Percentiles rank a stretch among this genome's conserved stretches.
Conservation (phyloP, 1,140 invertebrate species). For the Orius insidiosus region DNA sequence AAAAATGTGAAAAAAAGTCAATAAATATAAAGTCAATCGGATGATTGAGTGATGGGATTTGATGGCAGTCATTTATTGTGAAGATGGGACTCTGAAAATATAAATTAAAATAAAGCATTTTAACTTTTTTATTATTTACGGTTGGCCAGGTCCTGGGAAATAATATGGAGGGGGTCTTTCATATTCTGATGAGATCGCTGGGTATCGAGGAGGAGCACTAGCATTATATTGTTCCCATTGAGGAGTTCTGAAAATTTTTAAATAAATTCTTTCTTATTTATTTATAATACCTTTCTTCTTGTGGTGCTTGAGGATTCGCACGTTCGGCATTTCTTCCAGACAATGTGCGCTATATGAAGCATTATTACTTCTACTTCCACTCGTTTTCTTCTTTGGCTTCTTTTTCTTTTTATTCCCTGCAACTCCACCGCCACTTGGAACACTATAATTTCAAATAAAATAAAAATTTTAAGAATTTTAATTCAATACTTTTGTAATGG, state of each 20-base stretch:
- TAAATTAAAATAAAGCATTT: neutral
- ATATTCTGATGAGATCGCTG: constrained; percentile 56
- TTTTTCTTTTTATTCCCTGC: constrained; percentile 11
- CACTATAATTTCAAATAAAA: neutral
- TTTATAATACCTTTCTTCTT: too few relatives aligned
- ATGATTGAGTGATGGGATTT: too few relatives aligned
- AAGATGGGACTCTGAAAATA: too few relatives aligned
- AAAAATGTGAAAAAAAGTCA: too few relatives aligned
- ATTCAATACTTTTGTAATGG: constrained; percentile 64
- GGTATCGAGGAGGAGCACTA: constrained; percentile 55
- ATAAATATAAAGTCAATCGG: too few relatives aligned
- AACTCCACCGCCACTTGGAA: neutral
- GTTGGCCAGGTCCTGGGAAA: constrained; percentile 52
- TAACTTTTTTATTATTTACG: constrained; percentile 7
- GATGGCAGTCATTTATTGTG: too few relatives aligned
- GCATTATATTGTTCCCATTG: constrained; percentile 57
- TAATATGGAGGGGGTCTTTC: constrained; percentile 81
- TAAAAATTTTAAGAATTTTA: too few relatives aligned
- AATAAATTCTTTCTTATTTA: too few relatives aligned
- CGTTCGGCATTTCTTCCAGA: too few relatives aligned
- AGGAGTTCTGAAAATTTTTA: constrained; percentile 3
- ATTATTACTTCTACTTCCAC: too few relatives aligned
- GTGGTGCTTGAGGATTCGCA: too few relatives aligned
- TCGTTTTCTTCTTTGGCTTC: constrained; percentile 17
- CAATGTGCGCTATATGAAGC: too few relatives aligned